Percentiles rank a stretch among this genome's conserved stretches.
Conservation (phyloP, 2,113 vertebrate genomes). For the Rhinolophus ferrumequinum region DNA sequence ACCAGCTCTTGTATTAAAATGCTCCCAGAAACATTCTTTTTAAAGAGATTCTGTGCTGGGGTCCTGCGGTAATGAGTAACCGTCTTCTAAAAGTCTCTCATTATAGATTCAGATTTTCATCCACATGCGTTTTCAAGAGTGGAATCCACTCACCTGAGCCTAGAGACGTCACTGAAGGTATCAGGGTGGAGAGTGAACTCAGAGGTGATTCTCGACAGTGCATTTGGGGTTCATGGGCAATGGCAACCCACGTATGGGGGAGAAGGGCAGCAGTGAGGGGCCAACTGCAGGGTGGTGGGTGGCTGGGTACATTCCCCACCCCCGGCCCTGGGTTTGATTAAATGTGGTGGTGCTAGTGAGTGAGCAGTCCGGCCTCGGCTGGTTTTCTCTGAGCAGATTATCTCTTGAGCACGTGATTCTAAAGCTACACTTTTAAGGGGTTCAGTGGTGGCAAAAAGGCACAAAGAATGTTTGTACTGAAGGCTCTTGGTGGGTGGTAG, state of each 20-base stretch:
- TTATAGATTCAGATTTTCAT: slow-evolving; percentile 1
- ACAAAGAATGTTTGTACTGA: accelerated
- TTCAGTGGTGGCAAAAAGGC: background rate
- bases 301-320: accelerated
- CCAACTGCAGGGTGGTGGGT: no score
- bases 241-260: background rate
- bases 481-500: background rate
- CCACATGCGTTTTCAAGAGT: slow-evolving; percentile 12
- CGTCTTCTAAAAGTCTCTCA: background rate
- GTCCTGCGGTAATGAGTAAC: background rate
- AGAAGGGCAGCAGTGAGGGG: accelerated
- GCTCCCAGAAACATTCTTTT: background rate
- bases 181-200: background rate
- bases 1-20: background rate
- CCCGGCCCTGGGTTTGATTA: accelerated
- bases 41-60: background rate
- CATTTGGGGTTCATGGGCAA: background rate
- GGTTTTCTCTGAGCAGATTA: background rate
- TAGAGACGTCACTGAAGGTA: slow-evolving; percentile 31
- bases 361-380: accelerated
- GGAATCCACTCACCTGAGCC: slow-evolving; percentile 52
- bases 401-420: background rate
- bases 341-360: background rate
- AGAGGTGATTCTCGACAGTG: background rate
- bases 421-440: background rate